These are phyloP conservation scores for Xestia sexstrigata DNA, from an alignment of 2,888 invertebrate genomes.

Conservation along the genomic window DNA sequence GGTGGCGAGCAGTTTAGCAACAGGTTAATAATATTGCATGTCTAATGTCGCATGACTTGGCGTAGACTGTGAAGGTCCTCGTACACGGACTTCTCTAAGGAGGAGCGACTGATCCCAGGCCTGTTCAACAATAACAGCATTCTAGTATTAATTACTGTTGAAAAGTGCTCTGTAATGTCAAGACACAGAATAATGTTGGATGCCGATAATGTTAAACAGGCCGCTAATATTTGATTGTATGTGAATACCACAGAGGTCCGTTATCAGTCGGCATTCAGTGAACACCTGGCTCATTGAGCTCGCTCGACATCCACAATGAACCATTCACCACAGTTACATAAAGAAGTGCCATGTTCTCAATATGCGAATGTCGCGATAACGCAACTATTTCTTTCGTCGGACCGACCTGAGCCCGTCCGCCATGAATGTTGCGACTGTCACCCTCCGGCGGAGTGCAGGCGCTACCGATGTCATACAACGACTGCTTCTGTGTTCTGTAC, in stretches of 20 bases:
- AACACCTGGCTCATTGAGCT: constrained; percentile 25
- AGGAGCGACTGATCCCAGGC: background rate
- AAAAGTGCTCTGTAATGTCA: background rate
- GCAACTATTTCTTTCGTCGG: background rate
- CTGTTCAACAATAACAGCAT: background rate
- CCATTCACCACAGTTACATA: constrained; percentile 12
- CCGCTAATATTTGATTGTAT: background rate
- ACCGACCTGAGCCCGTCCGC: background rate
- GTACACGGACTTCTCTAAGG: background rate
- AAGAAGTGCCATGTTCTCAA: background rate
- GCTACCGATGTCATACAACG: constrained; percentile 8
- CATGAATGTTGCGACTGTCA: constrained; percentile 11
- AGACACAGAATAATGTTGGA: too few species aligned
- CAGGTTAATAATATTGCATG: background rate
- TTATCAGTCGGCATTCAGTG: background rate
- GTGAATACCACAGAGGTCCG: background rate
- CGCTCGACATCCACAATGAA: constrained; percentile 11
- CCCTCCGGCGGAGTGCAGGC: background rate
- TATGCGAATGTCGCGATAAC: constrained; percentile 22
- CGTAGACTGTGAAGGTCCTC: background rate
- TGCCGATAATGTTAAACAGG: background rate
- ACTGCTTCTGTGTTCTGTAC: constrained; percentile 25
- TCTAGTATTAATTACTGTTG: background rate
- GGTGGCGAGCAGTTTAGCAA: background rate
- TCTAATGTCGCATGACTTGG: background rate